Evolutionary conservation across 2,797 vertebrate species (phyloP).

Genomic region (Cossypha caffra): DNA sequence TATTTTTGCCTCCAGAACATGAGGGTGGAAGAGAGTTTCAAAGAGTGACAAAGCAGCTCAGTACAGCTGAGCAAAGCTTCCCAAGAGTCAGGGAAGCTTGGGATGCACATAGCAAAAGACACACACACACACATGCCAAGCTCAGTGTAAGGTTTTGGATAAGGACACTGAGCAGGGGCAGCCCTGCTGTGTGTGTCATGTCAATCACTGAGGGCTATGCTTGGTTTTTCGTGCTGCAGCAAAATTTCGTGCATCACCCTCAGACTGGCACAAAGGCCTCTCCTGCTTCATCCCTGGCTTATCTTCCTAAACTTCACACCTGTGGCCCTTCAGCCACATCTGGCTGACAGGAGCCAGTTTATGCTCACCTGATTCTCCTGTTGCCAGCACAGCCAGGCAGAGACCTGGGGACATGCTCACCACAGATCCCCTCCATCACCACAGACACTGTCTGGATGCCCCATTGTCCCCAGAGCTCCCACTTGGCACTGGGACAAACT

Average conservation of each 20-base stretch:
- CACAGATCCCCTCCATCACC: neutral
- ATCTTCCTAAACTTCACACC: neutral
- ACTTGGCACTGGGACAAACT: fast-evolving
- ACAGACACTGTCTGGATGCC: fast-evolving
- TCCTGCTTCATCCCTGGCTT: neutral
- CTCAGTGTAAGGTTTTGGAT: neutral
- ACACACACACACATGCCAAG: fast-evolving
- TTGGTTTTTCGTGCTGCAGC: neutral
- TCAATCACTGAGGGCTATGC: fast-evolving
- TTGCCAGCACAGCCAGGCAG: fast-evolving
- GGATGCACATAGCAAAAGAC: neutral
- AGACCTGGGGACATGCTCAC: fast-evolving
- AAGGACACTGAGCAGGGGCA: neutral
- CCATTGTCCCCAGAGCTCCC: neutral
- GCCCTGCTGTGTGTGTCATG: fast-evolving
- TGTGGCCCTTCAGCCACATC: neutral
- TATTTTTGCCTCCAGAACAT: conserved; percentile 16
- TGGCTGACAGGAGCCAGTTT: fast-evolving
- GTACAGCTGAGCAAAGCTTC: neutral
- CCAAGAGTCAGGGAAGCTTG: neutral
- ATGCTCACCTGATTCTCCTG: neutral
- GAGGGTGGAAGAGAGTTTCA: neutral
- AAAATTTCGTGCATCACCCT: fast-evolving
- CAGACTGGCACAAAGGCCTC: fast-evolving
- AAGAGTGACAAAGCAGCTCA: neutral